A percentile compares a stretch with the other conserved stretches of the same genome.
Conservation (phyloP, 2,888 invertebrate species). For the Agriopis marginaria region DNA sequence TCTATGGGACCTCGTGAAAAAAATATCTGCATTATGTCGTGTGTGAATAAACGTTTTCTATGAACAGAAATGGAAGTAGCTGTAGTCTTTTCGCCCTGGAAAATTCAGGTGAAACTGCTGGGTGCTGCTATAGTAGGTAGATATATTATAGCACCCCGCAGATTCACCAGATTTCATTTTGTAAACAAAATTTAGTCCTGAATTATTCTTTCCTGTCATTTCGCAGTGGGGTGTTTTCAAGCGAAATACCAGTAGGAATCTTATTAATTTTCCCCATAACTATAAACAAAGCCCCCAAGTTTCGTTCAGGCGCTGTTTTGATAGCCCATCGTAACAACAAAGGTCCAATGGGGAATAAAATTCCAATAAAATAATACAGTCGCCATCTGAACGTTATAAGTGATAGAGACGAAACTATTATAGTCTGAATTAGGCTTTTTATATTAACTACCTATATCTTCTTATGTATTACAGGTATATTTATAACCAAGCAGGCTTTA, state of each 20-base stretch:
- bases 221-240: neutral
- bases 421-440: neutral
- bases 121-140: no score
- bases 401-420: neutral
- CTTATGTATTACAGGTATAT: no score
- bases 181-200: neutral
- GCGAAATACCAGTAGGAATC: neutral
- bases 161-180: no score
- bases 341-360: conserved; percentile 5
- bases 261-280: conserved; percentile 7
- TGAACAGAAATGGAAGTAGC: no score
- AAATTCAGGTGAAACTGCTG: no score
- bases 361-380: conserved; percentile 7
- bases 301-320: conserved; percentile 11
- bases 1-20: no score
- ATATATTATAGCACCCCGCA: no score
- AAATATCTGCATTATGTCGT: no score
- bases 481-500: no score
- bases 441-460: neutral
- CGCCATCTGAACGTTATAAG: neutral
- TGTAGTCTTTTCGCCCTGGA: no score
- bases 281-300: conserved; percentile 4
- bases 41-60: no score
- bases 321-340: conserved; percentile 14
- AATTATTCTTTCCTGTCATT: neutral